Percentiles rank a stretch among this genome's conserved stretches.
Evolutionary conservation across 2,113 vertebrate genomes (phyloP).

Genomic region (Alethe diademata): DNA sequence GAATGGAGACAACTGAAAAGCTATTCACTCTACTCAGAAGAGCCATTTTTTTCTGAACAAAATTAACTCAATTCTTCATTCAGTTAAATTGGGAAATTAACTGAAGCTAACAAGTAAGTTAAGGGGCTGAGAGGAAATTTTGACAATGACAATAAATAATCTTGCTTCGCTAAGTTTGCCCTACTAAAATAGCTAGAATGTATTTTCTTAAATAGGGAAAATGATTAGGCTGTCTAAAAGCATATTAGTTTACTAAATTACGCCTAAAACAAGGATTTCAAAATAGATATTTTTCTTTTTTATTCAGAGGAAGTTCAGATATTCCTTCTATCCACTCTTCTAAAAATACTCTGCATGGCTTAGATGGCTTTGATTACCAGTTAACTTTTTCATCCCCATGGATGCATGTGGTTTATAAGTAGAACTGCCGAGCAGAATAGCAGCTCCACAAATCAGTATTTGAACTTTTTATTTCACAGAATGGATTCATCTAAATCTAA

Average conservation of each 20-base stretch:
- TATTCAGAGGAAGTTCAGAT: not conserved
- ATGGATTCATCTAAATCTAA: not conserved
- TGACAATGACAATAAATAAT: conserved; percentile 10
- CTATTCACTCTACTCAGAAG: not conserved
- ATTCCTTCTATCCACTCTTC: not conserved
- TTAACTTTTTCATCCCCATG: not conserved
- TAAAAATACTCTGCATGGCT: not conserved
- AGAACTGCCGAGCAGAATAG: not conserved
- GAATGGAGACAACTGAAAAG: not conserved
- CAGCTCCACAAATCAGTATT: not conserved
- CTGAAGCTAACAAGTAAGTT: conserved; percentile 28
- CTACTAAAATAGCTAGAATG: not conserved
- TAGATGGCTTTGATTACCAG: not conserved
- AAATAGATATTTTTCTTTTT: not conserved
- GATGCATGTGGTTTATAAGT: not conserved
- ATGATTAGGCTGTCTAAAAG: not conserved
- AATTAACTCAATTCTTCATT: conserved; percentile 27
- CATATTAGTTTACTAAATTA: not conserved
- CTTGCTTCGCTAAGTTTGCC: not conserved
- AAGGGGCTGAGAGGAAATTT: conserved; percentile 16
- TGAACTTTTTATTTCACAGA: not conserved
- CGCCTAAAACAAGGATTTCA: not conserved
- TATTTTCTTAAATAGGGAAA: not conserved
- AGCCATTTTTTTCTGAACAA: not conserved
- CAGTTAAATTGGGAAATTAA: conserved; percentile 29